Evolutionary conservation across 2,888 invertebrate genomes (phyloP), one percentile per base, ranked within the genome.

Genomic region (Caenorhabditis panamensis): DNA sequence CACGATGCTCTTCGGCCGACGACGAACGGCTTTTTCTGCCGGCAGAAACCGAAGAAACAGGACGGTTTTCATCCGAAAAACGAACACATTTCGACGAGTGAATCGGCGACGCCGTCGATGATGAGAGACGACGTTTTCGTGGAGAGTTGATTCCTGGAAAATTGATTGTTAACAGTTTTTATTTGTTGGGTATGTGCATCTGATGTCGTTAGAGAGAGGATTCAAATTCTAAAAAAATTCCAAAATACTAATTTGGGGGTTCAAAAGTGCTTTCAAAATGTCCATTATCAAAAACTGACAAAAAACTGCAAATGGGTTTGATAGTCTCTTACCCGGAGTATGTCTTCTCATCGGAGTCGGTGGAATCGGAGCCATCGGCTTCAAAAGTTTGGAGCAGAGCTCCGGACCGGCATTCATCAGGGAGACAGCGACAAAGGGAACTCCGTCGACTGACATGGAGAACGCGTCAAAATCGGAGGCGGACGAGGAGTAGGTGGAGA

Each of bases 391-490:
- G 8, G 26, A 31, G 11, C 49, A 37, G 11, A 73, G 66, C 22
- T 31, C 51, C 4, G 41, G 9, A 8, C 66, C 56, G 3, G 79
- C 72, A 28, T 67, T 79, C 49, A 72, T 36, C 44, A 79, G 53
- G 5, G 79, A 79, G 9, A 79, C 41, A n/a, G 79, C 79, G 5
- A 67, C 79, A 26, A 79, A 79, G 20, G 79, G 79, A 61, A 79
- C 61, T 9, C 62, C 62, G 28, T 79, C 79, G 44, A 79, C 69
- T 13, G 54, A 28, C 9, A 72, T 4, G 11, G 66, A 47, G 41
- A 79, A 79, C 4, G 66, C 61, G 36, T 79, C 72, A 47, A 79
- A 67, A 6, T 69, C 47, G 11, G 37, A 5, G 16, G 20, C 22
- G 2, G 26, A n/a, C 13, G 16, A 1, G 5, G 53, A 26, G 53